Evolutionary conservation across 1,140 invertebrate species (phyloP).

Genomic region (Psix sp.): DNA sequence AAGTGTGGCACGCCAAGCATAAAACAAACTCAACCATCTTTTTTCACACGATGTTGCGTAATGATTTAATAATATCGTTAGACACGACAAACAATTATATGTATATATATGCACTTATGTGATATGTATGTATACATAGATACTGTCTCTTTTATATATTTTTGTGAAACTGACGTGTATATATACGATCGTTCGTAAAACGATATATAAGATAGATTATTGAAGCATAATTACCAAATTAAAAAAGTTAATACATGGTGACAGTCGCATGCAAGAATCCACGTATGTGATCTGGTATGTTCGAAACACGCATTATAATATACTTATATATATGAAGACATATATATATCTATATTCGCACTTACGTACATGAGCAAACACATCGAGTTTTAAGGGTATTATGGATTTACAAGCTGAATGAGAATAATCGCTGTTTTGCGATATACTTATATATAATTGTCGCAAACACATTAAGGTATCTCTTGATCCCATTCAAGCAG

Average conservation of each 20-base stretch:
- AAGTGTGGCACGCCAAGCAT: conserved; percentile 26
- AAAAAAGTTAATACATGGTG: conserved; percentile 43
- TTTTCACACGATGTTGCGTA: conserved; percentile 73
- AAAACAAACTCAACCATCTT: conserved; percentile 63
- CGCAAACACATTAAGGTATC: conserved; percentile 32
- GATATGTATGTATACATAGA: conserved; percentile 70
- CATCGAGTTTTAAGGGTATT: conserved; percentile 35
- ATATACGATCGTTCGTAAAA: conserved; percentile 68
- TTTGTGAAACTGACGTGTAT: conserved; percentile 76
- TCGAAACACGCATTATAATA: conserved; percentile 24
- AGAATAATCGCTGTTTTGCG: conserved; percentile 23
- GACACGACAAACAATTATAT: conserved; percentile 36
- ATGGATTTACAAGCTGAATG: conserved; percentile 11
- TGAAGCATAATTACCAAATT: conserved; percentile 56
- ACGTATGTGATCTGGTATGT: conserved; percentile 26
- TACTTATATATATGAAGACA: conserved; percentile 29
- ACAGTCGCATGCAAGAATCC: conserved; percentile 37
- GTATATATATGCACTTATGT: conserved; percentile 62
- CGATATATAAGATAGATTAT: conserved; percentile 63
- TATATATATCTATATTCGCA: conserved; percentile 44
- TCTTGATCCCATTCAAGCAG: conserved; percentile 36
- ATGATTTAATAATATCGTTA: too few relatives aligned
- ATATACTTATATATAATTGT: conserved; percentile 36
- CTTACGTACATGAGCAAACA: conserved; percentile 50
- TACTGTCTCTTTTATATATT: conserved; percentile 77